Conservation (phyloP, 2,888 invertebrate genomes). For the Hoplodrina blanda region DNA sequence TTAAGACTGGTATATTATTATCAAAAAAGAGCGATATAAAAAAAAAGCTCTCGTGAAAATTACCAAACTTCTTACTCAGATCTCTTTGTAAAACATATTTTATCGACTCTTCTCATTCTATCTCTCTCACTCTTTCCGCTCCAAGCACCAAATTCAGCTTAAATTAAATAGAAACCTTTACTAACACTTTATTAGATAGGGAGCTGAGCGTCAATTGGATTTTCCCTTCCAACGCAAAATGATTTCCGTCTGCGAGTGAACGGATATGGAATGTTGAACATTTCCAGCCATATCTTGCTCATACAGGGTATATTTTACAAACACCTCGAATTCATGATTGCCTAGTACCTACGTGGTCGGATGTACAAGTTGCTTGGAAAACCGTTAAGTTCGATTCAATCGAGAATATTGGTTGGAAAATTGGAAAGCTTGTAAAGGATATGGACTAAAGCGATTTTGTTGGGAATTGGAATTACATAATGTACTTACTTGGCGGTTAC, state of each 20-base stretch:
- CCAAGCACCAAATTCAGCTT: slow-evolving; percentile 29
- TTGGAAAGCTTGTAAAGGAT: slow-evolving; percentile 30
- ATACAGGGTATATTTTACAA: slow-evolving; percentile 28
- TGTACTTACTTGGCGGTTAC: not conserved
- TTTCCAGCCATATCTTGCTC: slow-evolving; percentile 49
- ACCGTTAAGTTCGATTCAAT: slow-evolving; percentile 35
- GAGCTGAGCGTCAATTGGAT: slow-evolving; percentile 62
- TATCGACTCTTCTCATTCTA: slow-evolving; percentile 39
- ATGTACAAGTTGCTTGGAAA: slow-evolving; percentile 42
- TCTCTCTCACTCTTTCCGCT: slow-evolving; percentile 24
- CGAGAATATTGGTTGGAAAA: slow-evolving; percentile 31
- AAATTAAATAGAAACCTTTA: slow-evolving; percentile 46
- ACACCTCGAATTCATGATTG: slow-evolving; percentile 61
- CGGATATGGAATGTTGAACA: slow-evolving; percentile 70
- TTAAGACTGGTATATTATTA: too few species aligned
- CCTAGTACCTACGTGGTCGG: slow-evolving; percentile 64
- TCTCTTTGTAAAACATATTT: slow-evolving; percentile 41
- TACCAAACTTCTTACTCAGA: not conserved
- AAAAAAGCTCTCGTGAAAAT: slow-evolving; percentile 5
- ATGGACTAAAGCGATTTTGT: slow-evolving; percentile 23
- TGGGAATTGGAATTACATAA: not conserved
- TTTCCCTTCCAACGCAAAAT: slow-evolving; percentile 58
- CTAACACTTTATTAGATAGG: slow-evolving; percentile 46
- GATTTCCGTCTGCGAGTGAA: slow-evolving; percentile 62
- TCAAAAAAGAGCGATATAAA: too few species aligned